phyloP scores from a whole-genome alignment of 1,140 invertebrate genomes.

The Trichoplusia ni region DNA sequence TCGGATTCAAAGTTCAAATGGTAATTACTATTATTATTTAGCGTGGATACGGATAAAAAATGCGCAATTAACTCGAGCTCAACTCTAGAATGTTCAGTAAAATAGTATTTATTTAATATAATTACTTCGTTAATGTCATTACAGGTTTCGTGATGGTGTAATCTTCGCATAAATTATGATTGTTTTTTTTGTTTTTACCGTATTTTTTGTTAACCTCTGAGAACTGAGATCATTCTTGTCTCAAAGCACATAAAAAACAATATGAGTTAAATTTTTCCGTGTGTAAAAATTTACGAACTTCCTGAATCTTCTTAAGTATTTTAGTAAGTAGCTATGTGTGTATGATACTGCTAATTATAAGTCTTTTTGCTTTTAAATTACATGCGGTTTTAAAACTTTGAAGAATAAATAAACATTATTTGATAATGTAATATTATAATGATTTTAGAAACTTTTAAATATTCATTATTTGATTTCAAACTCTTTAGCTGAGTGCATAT shows the following conservation, averaged over 20 bases:
- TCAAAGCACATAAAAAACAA: slow-evolving; percentile 4
- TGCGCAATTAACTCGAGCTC: slow-evolving; percentile 13
- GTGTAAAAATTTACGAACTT: too few relatives aligned
- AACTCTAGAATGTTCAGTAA: background rate
- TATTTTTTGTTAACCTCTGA: background rate
- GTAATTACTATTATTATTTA: background rate
- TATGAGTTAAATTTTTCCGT: background rate
- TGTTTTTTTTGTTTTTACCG: background rate
- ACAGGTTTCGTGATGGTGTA: slow-evolving; percentile 19
- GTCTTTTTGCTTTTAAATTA: too few relatives aligned
- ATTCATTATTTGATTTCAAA: too few relatives aligned
- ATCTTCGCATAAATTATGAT: background rate
- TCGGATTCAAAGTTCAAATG: too few relatives aligned
- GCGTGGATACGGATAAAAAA: background rate
- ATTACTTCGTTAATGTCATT: slow-evolving; percentile 3
- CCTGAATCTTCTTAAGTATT: too few relatives aligned
- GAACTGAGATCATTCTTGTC: slow-evolving; percentile 14
- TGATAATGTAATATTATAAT: too few relatives aligned
- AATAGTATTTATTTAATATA: slow-evolving; percentile 6
- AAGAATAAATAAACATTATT: too few relatives aligned
- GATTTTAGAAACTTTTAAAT: too few relatives aligned
- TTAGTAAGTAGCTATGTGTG: too few relatives aligned
- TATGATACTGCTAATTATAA: too few relatives aligned
- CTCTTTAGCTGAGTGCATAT: too few relatives aligned
- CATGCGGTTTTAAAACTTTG: too few relatives aligned